phyloP scores from a whole-genome alignment of 2,113 vertebrate genomes.

The Aldabrachelys gigantea region DNA sequence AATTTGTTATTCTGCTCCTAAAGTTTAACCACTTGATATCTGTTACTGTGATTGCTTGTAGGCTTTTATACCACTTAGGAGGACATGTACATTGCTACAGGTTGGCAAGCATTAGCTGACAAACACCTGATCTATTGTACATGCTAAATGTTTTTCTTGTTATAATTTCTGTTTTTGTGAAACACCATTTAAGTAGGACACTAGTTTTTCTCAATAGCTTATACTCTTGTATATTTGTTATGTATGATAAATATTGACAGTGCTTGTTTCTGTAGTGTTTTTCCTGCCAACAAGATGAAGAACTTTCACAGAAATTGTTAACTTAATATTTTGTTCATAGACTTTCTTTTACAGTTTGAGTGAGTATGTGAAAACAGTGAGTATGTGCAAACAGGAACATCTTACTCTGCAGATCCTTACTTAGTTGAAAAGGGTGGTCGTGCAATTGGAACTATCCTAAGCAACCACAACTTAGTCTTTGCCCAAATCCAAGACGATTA shows the following conservation, averaged over 20 bases:
- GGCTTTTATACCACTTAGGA: not conserved
- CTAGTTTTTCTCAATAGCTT: not conserved
- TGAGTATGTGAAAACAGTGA: not conserved
- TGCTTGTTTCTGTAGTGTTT: not conserved
- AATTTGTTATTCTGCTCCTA: not conserved
- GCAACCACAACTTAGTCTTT: not conserved
- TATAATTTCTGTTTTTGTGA: not conserved
- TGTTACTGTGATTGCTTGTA: not conserved
- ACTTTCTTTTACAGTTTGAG: not conserved
- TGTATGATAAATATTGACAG: not conserved
- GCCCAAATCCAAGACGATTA: no score
- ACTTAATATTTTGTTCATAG: not conserved
- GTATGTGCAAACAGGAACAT: not conserved
- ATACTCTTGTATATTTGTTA: not conserved
- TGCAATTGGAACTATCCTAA: not conserved
- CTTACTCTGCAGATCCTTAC: not conserved
- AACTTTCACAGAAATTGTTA: not conserved
- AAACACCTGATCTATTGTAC: not conserved
- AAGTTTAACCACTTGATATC: not conserved
- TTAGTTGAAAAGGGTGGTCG: no score
- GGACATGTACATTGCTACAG: not conserved
- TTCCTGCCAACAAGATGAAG: not conserved
- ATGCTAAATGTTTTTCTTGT: not conserved
- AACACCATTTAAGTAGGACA: not conserved
- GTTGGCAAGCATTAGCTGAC: not conserved